Base-by-base conservation (phyloP, 2,113 vertebrate species). In the Dicrurus megarhynchus region DNA sequence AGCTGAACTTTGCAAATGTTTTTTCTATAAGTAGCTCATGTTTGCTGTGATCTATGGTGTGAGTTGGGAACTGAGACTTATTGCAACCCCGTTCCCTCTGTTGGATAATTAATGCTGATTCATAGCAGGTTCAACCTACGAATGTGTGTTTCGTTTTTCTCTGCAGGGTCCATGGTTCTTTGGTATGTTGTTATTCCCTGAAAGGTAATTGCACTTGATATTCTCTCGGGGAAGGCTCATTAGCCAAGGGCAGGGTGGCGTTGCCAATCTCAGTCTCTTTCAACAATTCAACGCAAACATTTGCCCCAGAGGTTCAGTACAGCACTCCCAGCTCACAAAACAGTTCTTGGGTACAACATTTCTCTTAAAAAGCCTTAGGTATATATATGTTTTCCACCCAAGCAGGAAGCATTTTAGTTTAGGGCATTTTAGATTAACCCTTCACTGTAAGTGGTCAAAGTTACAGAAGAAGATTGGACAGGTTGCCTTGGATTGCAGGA, bases 161-260 rank as follows among this genome's bases (percentile, higher is more conserved):
- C 80, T 94, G 79, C 90, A 89, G 87, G 91, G 88, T 94, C 92
- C 82, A 52, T 68, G 91, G 96, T 91, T 94, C 95, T 94, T 93
- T 91, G 89, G 79, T 88, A 90, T 97, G 93, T 97, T 96, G 84
- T 96, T 96, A 95, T 96, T 95, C 93, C 84, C 87, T 92, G 92
- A 95, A 95, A 97, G 94, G 94, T 97, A 96, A 97, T 97, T 97
- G 96, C 90, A 96, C 87, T 96, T 97, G 96, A 96, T 97, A 96
- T 96, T 96, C 95, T 93, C 93, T 65, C 60, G 56, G 89, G 93
- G 91, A 94, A 94, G 82, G 84, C 93, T 97, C 95, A 93, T 93
- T 93, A 97, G 94, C 94, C 92, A 82, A 94, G 87, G 93, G 82
- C 84, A 95, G 88, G 93, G 92, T 96, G 90, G 84, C 5, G 87